Evolutionary conservation across 2,113 vertebrate species (phyloP).

Genomic region (Eira barbara): DNA sequence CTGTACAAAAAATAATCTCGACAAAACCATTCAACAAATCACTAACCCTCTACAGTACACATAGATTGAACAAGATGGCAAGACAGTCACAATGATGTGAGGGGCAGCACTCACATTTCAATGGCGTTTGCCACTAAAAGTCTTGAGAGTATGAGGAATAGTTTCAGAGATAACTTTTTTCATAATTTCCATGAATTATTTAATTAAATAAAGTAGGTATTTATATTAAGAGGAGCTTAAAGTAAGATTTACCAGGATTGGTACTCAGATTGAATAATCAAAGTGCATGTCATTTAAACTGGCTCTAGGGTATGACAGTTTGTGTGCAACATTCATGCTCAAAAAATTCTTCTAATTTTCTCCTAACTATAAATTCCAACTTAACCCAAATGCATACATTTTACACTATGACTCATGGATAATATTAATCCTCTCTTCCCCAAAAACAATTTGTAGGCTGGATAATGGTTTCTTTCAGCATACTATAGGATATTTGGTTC

Average conservation of each 20-base stretch:
- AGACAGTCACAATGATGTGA: not conserved
- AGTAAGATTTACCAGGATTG: not conserved
- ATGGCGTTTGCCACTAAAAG: not conserved
- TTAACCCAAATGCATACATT: constrained; percentile 16
- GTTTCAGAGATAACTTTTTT: not conserved
- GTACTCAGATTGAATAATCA: not conserved
- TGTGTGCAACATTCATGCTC: not conserved
- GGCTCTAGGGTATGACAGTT: not conserved
- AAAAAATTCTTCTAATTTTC: constrained; percentile 38
- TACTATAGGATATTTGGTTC: not conserved
- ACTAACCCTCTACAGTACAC: not conserved
- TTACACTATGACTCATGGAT: not conserved
- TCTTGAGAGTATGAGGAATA: not conserved
- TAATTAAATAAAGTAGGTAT: not conserved
- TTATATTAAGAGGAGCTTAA: constrained; percentile 16
- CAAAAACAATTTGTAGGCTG: not conserved
- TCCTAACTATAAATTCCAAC: constrained; percentile 15
- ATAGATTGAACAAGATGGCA: not conserved
- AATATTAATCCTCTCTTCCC: not conserved
- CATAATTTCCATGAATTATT: not conserved
- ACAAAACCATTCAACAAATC: not conserved
- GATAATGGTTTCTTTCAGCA: not conserved
- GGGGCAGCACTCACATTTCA: not conserved
- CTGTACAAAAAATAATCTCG: not conserved
- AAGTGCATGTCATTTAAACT: not conserved